Evolutionary conservation across 2,797 vertebrate genomes (phyloP).

Genomic region (Gymnothorax reevesii): DNA sequence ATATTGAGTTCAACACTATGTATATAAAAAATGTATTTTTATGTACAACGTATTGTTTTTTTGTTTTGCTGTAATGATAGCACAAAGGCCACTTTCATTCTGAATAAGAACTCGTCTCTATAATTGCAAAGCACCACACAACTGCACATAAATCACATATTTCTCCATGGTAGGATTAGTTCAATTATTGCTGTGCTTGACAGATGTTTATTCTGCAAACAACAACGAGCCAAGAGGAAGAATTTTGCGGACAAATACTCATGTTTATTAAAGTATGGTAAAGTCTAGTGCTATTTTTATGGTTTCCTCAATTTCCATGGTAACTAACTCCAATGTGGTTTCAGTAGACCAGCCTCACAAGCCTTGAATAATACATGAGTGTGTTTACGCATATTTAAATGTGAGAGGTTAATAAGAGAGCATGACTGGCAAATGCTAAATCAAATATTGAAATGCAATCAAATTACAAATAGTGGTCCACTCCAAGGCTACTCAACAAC

Average conservation of each 20-base stretch:
- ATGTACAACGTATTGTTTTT: too few species aligned
- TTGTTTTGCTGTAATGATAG: too few species aligned
- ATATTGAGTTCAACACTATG: background rate
- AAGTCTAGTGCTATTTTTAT: constrained; percentile 38
- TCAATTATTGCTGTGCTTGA: constrained; percentile 57
- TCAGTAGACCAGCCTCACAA: constrained; percentile 47
- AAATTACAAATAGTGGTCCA: background rate
- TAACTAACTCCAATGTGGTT: constrained; percentile 55
- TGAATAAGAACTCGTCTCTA: constrained; percentile 1
- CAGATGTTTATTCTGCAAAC: constrained; percentile 60
- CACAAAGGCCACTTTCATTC: background rate
- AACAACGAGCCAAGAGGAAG: constrained; percentile 64
- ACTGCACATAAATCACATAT: constrained; percentile 48
- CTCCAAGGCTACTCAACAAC: background rate
- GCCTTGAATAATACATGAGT: background rate
- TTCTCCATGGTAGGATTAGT: constrained; percentile 57
- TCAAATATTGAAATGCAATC: background rate
- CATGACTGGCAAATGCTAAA: constrained; percentile 9
- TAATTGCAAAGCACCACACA: constrained; percentile 37
- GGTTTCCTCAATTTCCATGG: constrained; percentile 68
- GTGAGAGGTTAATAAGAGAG: background rate
- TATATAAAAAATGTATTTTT: too few species aligned
- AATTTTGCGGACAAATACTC: constrained; percentile 33
- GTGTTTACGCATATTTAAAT: constrained; percentile 6
- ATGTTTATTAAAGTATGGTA: constrained; percentile 65